These are phyloP conservation scores for Poecilia picta DNA, from an alignment of 2,797 vertebrate genomes.

Conservation along the genomic window DNA sequence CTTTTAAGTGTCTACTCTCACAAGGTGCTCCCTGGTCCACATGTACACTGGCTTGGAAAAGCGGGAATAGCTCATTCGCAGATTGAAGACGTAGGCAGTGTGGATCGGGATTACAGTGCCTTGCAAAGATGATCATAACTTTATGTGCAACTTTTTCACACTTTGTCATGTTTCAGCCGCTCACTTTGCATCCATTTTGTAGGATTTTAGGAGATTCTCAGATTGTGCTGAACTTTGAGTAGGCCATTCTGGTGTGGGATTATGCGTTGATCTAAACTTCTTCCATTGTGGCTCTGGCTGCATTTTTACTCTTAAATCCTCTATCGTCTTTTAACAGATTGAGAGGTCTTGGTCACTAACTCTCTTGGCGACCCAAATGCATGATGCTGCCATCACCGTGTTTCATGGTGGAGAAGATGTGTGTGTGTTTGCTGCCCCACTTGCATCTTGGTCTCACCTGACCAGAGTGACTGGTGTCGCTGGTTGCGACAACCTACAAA, in stretches of 20 bases:
- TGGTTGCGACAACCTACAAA: not conserved
- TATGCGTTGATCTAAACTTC: not conserved
- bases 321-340: not conserved
- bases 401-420: not conserved
- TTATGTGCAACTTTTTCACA: not conserved
- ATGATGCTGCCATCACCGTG: not conserved
- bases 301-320: not conserved
- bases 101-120: not conserved
- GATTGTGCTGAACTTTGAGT: not conserved
- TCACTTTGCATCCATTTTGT: not conserved
- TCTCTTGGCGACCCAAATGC: not conserved
- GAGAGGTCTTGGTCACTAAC: not conserved
- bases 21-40: slow-evolving; percentile 69
- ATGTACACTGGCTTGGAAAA: slow-evolving; percentile 31
- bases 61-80: not conserved
- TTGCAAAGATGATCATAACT: slow-evolving; percentile 1
- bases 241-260: not conserved
- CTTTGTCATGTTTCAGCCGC: not conserved
- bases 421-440: not conserved
- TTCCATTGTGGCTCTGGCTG: not conserved
- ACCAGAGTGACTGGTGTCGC: no score
- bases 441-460: not conserved
- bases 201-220: not conserved
- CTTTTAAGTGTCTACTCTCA: slow-evolving; percentile 70
- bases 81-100: not conserved